A percentile compares a stretch with the other conserved stretches of the same genome.
phyloP scores from a whole-genome alignment of 2,113 vertebrate species.

The Engraulis encrasicolus region DNA sequence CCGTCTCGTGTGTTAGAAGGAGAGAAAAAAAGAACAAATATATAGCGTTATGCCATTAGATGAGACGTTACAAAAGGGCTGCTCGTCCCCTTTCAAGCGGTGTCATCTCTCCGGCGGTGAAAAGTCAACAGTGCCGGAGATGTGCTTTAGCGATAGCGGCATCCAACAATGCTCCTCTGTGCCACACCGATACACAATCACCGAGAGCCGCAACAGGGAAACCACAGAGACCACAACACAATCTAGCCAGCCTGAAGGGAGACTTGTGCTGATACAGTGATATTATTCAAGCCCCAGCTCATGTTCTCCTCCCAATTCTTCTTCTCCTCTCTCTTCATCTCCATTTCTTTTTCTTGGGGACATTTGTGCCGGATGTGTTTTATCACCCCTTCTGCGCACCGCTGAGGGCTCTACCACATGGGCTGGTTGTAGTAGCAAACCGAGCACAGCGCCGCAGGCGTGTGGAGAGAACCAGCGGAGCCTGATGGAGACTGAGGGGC shows the following conservation, averaged over 20 bases:
- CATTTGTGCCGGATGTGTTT: not conserved
- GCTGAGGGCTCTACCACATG: not conserved
- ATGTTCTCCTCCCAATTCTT: not conserved
- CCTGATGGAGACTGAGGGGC: not conserved
- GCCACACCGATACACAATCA: not conserved
- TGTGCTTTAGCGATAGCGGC: not conserved
- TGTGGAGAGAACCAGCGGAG: not conserved
- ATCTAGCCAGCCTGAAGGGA: constrained; percentile 1
- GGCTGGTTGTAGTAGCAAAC: not conserved
- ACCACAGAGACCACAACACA: not conserved
- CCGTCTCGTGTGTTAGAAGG: not conserved
- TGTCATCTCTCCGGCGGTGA: not conserved
- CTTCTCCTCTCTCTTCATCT: not conserved
- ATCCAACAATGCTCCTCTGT: not conserved
- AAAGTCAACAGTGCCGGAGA: not conserved
- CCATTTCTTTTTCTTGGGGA: not conserved
- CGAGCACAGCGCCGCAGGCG: not conserved
- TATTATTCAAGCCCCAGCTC: not conserved
- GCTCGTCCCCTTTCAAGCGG: not conserved
- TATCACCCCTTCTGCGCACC: not conserved
- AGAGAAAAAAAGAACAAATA: not conserved
- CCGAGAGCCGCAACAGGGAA: not conserved
- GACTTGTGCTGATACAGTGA: constrained; percentile 10
- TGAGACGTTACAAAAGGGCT: not conserved
- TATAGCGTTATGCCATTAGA: not conserved